phyloP scores from a whole-genome alignment of 2,113 vertebrate species.

The Scolopax mira region DNA sequence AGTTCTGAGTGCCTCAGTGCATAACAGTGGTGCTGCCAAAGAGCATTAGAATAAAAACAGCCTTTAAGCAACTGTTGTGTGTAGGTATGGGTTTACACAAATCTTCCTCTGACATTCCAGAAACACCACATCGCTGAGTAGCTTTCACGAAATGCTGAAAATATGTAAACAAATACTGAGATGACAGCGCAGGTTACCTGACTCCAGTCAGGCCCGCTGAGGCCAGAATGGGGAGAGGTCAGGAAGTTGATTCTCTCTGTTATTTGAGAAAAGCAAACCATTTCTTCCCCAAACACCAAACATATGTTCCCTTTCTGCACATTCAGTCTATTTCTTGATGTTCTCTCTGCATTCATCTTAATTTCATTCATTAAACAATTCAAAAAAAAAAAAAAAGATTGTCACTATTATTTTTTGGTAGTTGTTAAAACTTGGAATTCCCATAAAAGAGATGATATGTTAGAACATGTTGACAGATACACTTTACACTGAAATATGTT shows the following conservation, averaged over 20 bases:
- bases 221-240: background rate
- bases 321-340: background rate
- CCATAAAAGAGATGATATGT: background rate
- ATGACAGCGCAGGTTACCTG: background rate
- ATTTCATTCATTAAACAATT: background rate
- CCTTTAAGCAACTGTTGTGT: background rate
- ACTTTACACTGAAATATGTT: background rate
- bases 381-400: background rate
- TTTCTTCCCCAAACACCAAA: background rate
- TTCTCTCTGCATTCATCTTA: background rate
- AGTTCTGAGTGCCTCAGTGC: background rate
- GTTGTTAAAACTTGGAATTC: background rate
- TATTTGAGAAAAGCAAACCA: background rate
- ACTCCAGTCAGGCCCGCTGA: background rate
- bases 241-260: background rate
- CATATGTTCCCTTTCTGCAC: background rate
- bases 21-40: background rate
- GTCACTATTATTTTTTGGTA: background rate
- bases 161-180: background rate
- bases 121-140: background rate
- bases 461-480: background rate
- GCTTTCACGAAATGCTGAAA: background rate
- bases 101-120: background rate
- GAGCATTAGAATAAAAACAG: background rate
- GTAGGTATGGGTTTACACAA: background rate